Percentiles rank a stretch among this genome's conserved stretches.
phyloP scores from a whole-genome alignment of 2,113 vertebrate genomes.

The Cranoglanis bouderius region DNA sequence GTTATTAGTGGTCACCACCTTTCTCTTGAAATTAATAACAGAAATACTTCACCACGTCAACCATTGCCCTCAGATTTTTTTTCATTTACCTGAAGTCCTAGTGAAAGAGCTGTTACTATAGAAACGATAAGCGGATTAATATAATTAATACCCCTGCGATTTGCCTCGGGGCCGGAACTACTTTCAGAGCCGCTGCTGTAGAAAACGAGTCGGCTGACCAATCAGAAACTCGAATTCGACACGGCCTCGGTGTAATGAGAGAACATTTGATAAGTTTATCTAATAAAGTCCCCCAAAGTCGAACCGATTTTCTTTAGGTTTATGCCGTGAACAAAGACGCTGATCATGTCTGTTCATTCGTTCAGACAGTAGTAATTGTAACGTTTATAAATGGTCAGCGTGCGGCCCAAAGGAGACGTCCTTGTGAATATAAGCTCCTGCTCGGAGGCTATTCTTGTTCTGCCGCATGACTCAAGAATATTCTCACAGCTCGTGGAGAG shows the following conservation, averaged over 20 bases:
- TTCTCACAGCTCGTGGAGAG: neutral
- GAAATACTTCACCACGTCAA: neutral
- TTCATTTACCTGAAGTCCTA: neutral
- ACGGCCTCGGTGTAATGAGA: neutral
- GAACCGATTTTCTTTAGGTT: neutral
- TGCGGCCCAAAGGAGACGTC: neutral
- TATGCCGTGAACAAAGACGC: neutral
- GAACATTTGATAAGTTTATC: neutral
- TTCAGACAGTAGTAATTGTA: neutral
- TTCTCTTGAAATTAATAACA: neutral
- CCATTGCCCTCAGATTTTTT: neutral
- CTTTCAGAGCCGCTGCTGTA: neutral
- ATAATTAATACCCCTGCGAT: neutral
- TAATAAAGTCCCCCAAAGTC: neutral
- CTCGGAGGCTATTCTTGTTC: constrained; percentile 40
- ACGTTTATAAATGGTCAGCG: neutral
- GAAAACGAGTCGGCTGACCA: neutral
- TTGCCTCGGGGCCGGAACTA: neutral
- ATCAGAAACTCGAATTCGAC: neutral
- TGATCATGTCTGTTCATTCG: neutral
- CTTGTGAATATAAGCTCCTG: neutral
- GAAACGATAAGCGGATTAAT: neutral
- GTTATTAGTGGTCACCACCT: neutral
- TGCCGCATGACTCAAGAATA: constrained; percentile 7
- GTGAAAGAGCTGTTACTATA: neutral